These are phyloP conservation scores for Catharus fuscescens DNA, from an alignment of 2,113 vertebrate species.

Conservation along the genomic window DNA sequence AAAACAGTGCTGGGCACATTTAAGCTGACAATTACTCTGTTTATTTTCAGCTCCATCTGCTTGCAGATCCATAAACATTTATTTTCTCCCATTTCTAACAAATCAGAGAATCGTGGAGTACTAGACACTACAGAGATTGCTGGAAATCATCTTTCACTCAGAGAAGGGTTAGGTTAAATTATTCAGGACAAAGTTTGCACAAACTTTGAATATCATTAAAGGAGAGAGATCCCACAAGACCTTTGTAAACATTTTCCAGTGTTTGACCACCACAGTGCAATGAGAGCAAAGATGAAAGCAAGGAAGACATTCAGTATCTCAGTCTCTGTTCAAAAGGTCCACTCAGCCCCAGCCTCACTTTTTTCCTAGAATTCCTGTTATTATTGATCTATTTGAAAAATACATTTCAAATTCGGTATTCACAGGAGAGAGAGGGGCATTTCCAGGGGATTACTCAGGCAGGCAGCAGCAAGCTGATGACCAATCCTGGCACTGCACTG, in stretches of 20 bases:
- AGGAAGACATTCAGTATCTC: not conserved
- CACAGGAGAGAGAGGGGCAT: not conserved
- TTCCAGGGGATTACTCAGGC: not conserved
- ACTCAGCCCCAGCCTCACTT: not conserved
- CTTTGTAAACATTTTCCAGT: not conserved
- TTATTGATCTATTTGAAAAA: not conserved
- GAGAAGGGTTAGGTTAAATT: not conserved
- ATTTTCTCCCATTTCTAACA: not conserved
- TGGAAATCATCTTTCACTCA: not conserved
- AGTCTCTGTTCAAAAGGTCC: not conserved
- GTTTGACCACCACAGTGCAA: not conserved
- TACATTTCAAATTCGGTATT: fast-evolving
- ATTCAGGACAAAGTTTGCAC: not conserved
- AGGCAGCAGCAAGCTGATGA: not conserved
- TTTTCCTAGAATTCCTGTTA: not conserved
- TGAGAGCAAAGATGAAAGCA: not conserved
- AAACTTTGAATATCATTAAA: not conserved
- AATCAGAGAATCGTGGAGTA: not conserved
- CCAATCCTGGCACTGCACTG: fast-evolving
- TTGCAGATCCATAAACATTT: not conserved
- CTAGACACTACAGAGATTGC: not conserved
- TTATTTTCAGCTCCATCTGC: not conserved
- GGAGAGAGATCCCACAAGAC: not conserved
- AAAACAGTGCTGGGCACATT: not conserved
- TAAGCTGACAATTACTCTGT: not conserved